These are phyloP conservation scores for Hemiscyllium ocellatum DNA, from an alignment of 2,113 vertebrate species.

Conservation along the genomic window DNA sequence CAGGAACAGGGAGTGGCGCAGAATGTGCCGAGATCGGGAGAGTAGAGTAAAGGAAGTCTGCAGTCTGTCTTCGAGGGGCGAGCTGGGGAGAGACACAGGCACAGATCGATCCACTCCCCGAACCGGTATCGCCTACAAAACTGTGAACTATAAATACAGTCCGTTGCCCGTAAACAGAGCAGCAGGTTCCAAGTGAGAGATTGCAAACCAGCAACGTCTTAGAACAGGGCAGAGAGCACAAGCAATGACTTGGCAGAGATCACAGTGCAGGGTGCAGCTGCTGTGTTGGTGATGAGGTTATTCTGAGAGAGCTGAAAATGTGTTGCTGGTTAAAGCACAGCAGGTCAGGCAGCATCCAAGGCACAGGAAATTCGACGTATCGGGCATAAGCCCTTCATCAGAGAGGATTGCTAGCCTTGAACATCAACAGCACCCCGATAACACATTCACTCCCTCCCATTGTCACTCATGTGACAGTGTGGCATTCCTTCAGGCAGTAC, in stretches of 20 bases:
- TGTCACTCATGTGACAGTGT: no score
- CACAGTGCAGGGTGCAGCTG: neutral
- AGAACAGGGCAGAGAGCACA: no score
- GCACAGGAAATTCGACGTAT: no score
- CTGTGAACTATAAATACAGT: neutral
- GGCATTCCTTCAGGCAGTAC: no score
- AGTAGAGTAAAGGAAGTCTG: neutral
- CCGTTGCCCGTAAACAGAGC: neutral
- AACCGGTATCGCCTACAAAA: neutral
- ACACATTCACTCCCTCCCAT: no score
- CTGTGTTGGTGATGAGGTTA: neutral
- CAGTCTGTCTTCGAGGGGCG: neutral
- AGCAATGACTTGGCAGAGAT: no score
- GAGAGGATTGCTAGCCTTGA: neutral
- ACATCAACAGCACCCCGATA: neutral
- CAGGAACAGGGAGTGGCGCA: neutral
- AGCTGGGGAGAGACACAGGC: neutral
- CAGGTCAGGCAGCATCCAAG: no score
- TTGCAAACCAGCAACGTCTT: neutral
- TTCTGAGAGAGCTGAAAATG: no score
- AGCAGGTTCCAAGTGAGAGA: neutral
- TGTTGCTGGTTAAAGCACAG: no score
- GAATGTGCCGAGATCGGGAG: neutral
- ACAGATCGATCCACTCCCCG: neutral
- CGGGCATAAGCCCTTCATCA: no score